A percentile compares a stretch with the other conserved stretches of the same genome.
These are phyloP conservation scores for Adelphocoris suturalis DNA, from an alignment of 2,888 invertebrate species.

Conservation along the genomic window DNA sequence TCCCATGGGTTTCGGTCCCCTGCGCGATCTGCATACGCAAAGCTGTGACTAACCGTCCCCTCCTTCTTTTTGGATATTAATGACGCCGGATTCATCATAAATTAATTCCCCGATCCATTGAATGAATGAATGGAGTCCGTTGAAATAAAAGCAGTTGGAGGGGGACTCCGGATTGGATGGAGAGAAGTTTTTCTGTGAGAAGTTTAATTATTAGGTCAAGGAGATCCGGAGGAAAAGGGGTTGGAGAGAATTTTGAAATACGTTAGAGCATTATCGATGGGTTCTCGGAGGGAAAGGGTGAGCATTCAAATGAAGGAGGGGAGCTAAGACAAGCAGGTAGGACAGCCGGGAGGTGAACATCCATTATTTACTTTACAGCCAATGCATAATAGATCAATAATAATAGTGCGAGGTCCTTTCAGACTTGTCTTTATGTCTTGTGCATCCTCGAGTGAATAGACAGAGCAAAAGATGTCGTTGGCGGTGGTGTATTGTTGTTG, in stretches of 20 bases:
- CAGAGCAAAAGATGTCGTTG: slow-evolving; percentile 17
- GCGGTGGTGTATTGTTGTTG: not conserved
- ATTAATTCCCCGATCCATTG: slow-evolving; percentile 58
- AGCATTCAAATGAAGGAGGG: slow-evolving; percentile 62
- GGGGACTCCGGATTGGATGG: slow-evolving; percentile 23
- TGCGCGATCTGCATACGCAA: slow-evolving; percentile 49
- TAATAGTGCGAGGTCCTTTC: slow-evolving; percentile 43
- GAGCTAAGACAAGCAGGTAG: slow-evolving; percentile 62
- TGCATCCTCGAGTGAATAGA: slow-evolving; percentile 23
- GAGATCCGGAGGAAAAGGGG: slow-evolving; percentile 42
- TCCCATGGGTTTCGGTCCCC: slow-evolving; percentile 47
- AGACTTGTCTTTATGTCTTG: slow-evolving; percentile 15
- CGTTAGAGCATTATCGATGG: slow-evolving; percentile 56
- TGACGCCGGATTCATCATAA: slow-evolving; percentile 54
- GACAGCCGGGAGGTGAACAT: slow-evolving; percentile 57
- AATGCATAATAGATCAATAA: slow-evolving; percentile 65
- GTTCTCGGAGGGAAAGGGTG: slow-evolving; percentile 24
- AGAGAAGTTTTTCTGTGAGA: slow-evolving; percentile 59
- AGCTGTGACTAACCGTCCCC: slow-evolving; percentile 40
- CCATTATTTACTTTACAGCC: slow-evolving; percentile 61
- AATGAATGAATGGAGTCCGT: slow-evolving; percentile 46
- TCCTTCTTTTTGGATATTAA: slow-evolving; percentile 48
- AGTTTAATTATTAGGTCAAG: slow-evolving; percentile 65
- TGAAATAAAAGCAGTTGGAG: slow-evolving; percentile 55
- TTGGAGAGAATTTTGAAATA: slow-evolving; percentile 59